Conservation (phyloP, 2,888 invertebrate species). For the Melangyna quadrimaculata region DNA sequence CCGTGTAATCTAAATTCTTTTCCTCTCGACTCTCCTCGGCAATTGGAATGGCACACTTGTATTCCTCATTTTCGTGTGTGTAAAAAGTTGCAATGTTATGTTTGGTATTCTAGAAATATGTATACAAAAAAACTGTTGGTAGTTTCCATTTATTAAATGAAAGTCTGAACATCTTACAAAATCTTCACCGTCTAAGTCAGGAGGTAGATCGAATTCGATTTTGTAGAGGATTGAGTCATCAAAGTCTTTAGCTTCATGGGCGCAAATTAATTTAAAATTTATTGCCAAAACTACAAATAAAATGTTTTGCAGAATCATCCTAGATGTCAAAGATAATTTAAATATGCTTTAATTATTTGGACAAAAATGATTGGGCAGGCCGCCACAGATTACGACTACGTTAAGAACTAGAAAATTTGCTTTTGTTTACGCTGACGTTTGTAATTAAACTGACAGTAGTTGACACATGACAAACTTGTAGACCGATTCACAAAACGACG, state of each 20-base stretch:
- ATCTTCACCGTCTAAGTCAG: conserved; percentile 43
- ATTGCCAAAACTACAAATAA: conserved; percentile 2
- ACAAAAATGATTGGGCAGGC: conserved; percentile 3
- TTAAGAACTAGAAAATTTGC: neutral
- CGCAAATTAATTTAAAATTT: neutral
- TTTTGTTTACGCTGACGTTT: neutral
- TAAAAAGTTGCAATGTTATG: conserved; percentile 76
- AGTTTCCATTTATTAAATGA: neutral
- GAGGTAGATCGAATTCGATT: conserved; percentile 88
- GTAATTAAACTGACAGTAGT: neutral
- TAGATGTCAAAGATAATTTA: neutral
- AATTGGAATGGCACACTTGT: conserved; percentile 90
- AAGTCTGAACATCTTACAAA: conserved; percentile 37
- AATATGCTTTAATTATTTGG: neutral
- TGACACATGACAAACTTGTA: too few species aligned
- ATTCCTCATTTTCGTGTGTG: conserved; percentile 90
- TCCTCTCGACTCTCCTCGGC: conserved; percentile 80
- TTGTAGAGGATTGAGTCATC: conserved; percentile 91
- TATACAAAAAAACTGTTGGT: neutral
- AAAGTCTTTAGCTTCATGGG: conserved; percentile 88
- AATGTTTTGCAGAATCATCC: neutral
- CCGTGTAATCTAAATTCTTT: conserved; percentile 77
- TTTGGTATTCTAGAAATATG: conserved; percentile 73
- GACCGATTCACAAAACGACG: too few species aligned
- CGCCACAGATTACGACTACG: neutral